phyloP scores from a whole-genome alignment of 1,140 invertebrate species.

The Triops cancriformis region DNA sequence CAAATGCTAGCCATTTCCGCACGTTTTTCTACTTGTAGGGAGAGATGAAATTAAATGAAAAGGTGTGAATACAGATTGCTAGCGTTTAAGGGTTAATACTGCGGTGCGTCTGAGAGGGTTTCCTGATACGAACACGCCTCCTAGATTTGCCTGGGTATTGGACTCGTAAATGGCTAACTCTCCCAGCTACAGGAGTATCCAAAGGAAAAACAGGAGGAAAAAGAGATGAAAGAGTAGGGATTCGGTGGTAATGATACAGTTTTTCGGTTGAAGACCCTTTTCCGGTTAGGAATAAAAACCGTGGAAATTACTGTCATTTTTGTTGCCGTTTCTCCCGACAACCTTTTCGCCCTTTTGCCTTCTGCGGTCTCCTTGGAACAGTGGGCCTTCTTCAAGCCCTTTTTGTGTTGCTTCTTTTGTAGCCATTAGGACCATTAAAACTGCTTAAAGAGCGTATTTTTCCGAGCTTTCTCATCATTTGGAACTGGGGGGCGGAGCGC shows the following conservation, averaged over 20 bases:
- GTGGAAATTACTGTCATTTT: slow-evolving; percentile 1
- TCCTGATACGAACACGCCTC: background rate
- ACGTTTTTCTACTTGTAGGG: background rate
- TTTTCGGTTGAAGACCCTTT: background rate
- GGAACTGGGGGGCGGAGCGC: background rate
- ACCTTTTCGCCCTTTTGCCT: background rate
- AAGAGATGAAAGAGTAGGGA: background rate
- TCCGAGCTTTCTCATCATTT: slow-evolving; percentile 5
- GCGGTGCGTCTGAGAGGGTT: background rate
- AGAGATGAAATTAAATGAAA: background rate
- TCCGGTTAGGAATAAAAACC: background rate
- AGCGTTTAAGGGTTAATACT: background rate
- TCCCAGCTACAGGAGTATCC: too few species aligned
- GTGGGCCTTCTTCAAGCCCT: background rate
- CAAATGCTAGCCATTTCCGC: background rate
- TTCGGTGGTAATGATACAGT: background rate
- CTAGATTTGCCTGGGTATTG: background rate
- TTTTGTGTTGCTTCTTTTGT: background rate
- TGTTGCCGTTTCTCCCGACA: background rate
- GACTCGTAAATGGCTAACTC: background rate
- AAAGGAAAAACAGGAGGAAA: background rate
- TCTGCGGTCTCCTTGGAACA: background rate
- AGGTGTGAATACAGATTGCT: background rate
- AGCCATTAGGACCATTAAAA: background rate
- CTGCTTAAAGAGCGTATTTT: background rate